These are phyloP conservation scores for Habrosyne pyritoides DNA, from an alignment of 2,888 invertebrate species.

Conservation along the genomic window DNA sequence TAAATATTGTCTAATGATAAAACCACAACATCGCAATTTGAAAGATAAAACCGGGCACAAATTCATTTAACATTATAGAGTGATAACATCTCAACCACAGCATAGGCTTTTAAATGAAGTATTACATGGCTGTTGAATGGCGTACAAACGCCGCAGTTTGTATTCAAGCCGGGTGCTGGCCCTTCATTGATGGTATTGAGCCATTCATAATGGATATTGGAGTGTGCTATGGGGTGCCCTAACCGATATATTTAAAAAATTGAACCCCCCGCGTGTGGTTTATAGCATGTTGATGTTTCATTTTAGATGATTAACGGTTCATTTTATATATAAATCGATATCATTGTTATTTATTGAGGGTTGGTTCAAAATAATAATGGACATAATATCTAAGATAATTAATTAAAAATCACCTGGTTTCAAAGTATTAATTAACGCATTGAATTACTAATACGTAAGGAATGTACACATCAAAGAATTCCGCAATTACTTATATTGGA, in stretches of 20 bases:
- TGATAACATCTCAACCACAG: constrained; percentile 57
- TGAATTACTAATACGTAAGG: too few relatives aligned
- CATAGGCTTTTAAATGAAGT: constrained; percentile 62
- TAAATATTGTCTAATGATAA: too few relatives aligned
- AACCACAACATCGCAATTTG: neutral
- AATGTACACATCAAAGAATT: too few relatives aligned
- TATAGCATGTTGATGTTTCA: constrained; percentile 23
- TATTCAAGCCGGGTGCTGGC: constrained; percentile 58
- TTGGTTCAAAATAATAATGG: too few relatives aligned
- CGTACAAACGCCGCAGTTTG: constrained; percentile 59
- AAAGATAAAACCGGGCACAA: neutral
- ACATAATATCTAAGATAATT: too few relatives aligned
- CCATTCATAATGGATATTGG: constrained; percentile 59
- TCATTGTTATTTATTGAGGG: neutral
- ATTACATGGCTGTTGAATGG: constrained; percentile 48
- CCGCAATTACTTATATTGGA: too few relatives aligned
- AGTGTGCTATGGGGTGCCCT: constrained; percentile 26
- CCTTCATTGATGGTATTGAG: constrained; percentile 63
- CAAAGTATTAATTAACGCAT: too few relatives aligned
- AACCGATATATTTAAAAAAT: constrained; percentile 37
- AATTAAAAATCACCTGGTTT: too few relatives aligned
- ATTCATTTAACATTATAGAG: constrained; percentile 42
- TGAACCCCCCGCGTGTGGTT: constrained; percentile 32
- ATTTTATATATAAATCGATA: constrained; percentile 11
- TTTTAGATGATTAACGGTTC: constrained; percentile 28